phyloP scores from a whole-genome alignment of 2,888 invertebrate genomes.

The Heliothis peltigera region DNA sequence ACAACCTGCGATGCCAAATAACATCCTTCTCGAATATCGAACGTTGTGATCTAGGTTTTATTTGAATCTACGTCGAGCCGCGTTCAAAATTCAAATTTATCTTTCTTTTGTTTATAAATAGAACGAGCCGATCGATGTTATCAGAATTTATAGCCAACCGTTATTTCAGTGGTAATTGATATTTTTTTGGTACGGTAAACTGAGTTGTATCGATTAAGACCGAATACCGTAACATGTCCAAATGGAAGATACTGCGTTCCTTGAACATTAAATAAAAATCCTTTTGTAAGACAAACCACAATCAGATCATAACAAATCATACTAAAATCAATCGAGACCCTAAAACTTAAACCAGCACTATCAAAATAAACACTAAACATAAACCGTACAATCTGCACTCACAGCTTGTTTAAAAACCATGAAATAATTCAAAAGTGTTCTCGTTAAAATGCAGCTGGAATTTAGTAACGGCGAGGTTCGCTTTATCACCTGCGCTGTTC shows the following conservation, averaged over 20 bases:
- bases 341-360: not conserved
- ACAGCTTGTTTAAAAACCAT: constrained; percentile 78
- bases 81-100: too few species aligned
- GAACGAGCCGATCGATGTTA: not conserved
- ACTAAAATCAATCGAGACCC: not conserved
- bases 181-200: not conserved
- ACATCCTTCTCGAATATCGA: constrained; percentile 23
- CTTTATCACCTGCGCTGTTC: constrained; percentile 79
- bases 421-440: constrained; percentile 86
- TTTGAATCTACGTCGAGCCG: not conserved
- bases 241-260: too few species aligned
- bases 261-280: too few species aligned
- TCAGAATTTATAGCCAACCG: not conserved
- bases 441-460: constrained; percentile 84
- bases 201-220: too few species aligned
- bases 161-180: not conserved
- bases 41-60: constrained; percentile 31
- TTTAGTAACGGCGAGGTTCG: constrained; percentile 78
- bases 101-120: too few species aligned
- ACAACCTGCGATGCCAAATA: constrained; percentile 52
- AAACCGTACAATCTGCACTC: constrained; percentile 80
- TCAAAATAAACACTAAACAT: constrained; percentile 61
- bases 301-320: not conserved
- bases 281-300: not conserved
- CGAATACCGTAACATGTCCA: too few species aligned